phyloP scores from a whole-genome alignment of 2,888 invertebrate species.

The Dendrolimus houi region DNA sequence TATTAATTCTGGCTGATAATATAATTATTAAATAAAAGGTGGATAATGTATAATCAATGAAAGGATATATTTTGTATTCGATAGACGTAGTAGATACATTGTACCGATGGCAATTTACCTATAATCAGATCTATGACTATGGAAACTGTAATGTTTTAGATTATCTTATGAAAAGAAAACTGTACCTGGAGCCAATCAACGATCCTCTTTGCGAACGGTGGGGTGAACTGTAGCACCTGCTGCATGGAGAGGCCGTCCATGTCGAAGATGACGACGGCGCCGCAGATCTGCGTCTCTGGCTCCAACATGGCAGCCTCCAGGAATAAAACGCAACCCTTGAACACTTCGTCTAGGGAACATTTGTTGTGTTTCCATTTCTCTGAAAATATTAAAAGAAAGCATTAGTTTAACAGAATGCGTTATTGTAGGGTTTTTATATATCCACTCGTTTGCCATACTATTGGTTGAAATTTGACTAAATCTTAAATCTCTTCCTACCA shows the following conservation, averaged over 20 bases:
- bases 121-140: too few relatives aligned
- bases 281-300: conserved; percentile 84
- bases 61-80: too few relatives aligned
- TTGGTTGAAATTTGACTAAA: too few relatives aligned
- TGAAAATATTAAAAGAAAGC: conserved; percentile 31
- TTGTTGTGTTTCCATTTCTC: conserved; percentile 91
- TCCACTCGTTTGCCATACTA: too few relatives aligned
- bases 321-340: conserved; percentile 87
- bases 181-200: conserved; percentile 88
- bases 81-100: too few relatives aligned
- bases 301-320: conserved; percentile 90
- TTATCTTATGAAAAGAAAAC: background rate
- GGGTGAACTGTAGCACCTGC: conserved; percentile 91
- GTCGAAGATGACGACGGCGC: conserved; percentile 88
- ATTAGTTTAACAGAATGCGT: too few relatives aligned
- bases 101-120: too few relatives aligned
- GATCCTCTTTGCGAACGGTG: conserved; percentile 88
- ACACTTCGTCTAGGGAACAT: conserved; percentile 86
- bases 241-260: conserved; percentile 89
- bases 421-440: too few relatives aligned
- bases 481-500: too few relatives aligned
- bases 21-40: background rate
- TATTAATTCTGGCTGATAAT: background rate
- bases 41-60: background rate
- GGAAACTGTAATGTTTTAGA: too few relatives aligned